Evolutionary conservation across 2,888 invertebrate species (phyloP).

Genomic region (Embidobia sp.): DNA sequence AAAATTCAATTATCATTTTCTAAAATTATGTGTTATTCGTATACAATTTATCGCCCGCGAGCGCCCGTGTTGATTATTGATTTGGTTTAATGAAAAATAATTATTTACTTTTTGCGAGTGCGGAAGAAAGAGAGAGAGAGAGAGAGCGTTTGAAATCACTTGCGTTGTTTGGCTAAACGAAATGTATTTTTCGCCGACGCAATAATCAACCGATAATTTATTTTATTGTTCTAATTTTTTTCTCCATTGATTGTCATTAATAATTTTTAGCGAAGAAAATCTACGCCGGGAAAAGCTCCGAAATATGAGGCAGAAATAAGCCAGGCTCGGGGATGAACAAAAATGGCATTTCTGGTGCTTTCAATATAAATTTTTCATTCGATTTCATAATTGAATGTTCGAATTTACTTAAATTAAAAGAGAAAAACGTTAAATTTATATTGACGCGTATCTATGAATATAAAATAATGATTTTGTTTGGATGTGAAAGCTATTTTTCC

Average conservation of each 20-base stretch:
- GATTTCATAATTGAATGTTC: constrained; percentile 58
- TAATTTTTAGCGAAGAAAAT: constrained; percentile 20
- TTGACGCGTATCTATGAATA: constrained; percentile 61
- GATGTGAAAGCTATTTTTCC: constrained; percentile 56
- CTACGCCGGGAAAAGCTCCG: constrained; percentile 37
- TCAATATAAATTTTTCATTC: constrained; percentile 59
- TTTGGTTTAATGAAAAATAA: constrained; percentile 50
- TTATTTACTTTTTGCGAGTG: constrained; percentile 52
- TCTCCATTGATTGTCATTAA: too few relatives aligned
- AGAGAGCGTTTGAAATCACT: too few relatives aligned
- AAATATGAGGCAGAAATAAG: constrained; percentile 33
- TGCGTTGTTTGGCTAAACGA: too few relatives aligned
- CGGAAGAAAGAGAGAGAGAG: too few relatives aligned
- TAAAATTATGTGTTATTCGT: constrained; percentile 38
- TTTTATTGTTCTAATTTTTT: too few relatives aligned
- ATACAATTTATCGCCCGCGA: constrained; percentile 21
- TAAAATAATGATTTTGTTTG: constrained; percentile 63
- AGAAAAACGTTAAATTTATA: constrained; percentile 62
- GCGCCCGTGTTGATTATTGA: constrained; percentile 36
- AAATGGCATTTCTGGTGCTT: constrained; percentile 46
- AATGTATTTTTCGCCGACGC: constrained; percentile 17
- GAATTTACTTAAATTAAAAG: constrained; percentile 63
- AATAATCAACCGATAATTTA: too few relatives aligned
- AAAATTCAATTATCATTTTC: constrained; percentile 55
- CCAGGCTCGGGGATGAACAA: constrained; percentile 25